A percentile compares a stretch with the other conserved stretches of the same genome.
phyloP scores from a whole-genome alignment of 2,113 vertebrate species.

The Sapajus apella region DNA sequence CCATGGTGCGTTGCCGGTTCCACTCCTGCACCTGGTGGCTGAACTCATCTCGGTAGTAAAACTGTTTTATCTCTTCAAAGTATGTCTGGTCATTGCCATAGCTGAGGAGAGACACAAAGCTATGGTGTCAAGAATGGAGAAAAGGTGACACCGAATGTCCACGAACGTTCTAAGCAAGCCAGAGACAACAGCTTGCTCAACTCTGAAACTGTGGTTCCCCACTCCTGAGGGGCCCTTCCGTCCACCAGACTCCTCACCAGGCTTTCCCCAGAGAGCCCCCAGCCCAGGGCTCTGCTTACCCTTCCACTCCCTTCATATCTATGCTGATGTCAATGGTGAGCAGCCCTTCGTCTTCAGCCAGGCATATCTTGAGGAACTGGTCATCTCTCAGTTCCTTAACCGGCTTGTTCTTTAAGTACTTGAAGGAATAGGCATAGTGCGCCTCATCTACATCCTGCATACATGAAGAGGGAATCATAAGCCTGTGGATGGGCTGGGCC shows the following conservation, averaged over 20 bases:
- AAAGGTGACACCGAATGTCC: not conserved
- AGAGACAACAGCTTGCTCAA: not conserved
- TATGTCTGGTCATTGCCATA: slow-evolving; percentile 96
- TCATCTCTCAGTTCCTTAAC: slow-evolving; percentile 98
- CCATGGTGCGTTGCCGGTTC: slow-evolving; percentile 96
- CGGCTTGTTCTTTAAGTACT: slow-evolving; percentile 98
- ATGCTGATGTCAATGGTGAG: slow-evolving; percentile 96
- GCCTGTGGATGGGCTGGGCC: not conserved
- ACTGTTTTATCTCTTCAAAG: slow-evolving; percentile 99
- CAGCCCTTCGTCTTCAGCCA: slow-evolving; percentile 94
- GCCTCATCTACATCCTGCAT: slow-evolving; percentile 95
- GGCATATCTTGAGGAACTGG: slow-evolving; percentile 97
- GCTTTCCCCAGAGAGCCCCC: not conserved
- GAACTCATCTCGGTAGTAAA: slow-evolving; percentile 99
- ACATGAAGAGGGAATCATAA: slow-evolving; percentile 10
- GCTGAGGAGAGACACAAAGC: slow-evolving; percentile 79
- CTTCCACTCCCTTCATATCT: slow-evolving; percentile 96
- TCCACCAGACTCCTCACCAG: not conserved
- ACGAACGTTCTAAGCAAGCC: not conserved
- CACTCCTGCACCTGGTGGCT: slow-evolving; percentile 99
- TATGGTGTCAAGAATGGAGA: not conserved
- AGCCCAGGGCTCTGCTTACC: slow-evolving; percentile 83
- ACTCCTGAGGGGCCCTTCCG: not conserved
- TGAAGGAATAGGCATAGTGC: slow-evolving; percentile 97
- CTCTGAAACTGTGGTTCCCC: not conserved